A percentile compares a stretch with the other conserved stretches of the same genome.
phyloP scores from a whole-genome alignment of 2,888 invertebrate species.

The Sisyra nigra region DNA sequence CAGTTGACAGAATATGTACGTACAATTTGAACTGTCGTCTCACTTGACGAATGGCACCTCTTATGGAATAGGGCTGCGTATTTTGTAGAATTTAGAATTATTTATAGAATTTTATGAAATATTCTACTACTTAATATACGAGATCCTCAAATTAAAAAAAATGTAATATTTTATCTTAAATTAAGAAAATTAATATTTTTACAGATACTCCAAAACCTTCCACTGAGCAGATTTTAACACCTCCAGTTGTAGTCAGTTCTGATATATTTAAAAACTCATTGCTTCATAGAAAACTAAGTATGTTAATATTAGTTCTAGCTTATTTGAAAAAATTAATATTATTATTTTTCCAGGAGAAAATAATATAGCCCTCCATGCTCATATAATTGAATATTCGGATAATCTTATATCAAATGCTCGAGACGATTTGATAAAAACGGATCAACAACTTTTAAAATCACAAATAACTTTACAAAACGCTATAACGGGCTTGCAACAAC shows the following conservation, averaged over 20 bases:
- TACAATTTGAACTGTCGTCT: too few species aligned
- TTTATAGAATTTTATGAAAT: too few species aligned
- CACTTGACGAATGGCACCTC: too few species aligned
- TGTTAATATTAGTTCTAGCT: constrained; percentile 9
- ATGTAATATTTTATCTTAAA: too few species aligned
- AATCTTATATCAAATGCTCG: constrained; percentile 18
- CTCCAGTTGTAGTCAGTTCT: neutral
- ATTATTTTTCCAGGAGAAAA: constrained; percentile 21
- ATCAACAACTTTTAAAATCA: constrained; percentile 23
- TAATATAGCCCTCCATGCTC: constrained; percentile 19
- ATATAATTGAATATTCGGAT: constrained; percentile 19
- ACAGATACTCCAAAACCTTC: too few species aligned
- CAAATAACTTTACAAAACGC: constrained; percentile 24
- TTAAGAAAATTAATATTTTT: too few species aligned
- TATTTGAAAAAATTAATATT: neutral
- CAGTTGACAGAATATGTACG: too few species aligned
- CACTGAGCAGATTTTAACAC: too few species aligned
- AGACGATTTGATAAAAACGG: constrained; percentile 19
- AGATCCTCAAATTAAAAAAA: too few species aligned
- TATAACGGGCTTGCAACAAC: constrained; percentile 20
- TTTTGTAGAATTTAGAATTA: too few species aligned
- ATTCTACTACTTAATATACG: too few species aligned
- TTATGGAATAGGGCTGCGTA: too few species aligned
- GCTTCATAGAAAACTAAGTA: constrained; percentile 22
- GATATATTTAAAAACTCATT: constrained; percentile 15